Conservation (phyloP, 2,797 vertebrate species). For the Gorsachius magnificus region DNA sequence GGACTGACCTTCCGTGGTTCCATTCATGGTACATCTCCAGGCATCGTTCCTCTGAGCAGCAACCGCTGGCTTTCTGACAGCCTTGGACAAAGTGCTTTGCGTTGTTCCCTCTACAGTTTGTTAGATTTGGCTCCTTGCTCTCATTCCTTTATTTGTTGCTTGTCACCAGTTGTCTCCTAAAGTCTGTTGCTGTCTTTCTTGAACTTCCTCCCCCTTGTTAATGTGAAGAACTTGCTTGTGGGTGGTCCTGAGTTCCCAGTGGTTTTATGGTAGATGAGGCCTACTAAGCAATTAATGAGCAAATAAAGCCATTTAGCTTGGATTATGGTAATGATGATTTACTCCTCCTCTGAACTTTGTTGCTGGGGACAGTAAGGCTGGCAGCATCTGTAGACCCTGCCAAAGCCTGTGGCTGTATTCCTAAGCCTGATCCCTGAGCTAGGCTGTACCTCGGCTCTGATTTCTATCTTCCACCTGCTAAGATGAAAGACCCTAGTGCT, state of each 20-base stretch:
- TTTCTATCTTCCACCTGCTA: background rate
- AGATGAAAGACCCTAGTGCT: background rate
- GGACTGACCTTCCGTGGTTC: background rate
- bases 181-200: background rate
- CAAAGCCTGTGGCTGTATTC: background rate
- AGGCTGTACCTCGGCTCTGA: background rate
- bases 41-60: background rate
- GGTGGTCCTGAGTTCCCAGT: background rate
- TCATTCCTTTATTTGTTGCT: background rate
- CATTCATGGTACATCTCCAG: background rate
- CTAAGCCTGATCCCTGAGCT: background rate
- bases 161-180: background rate
- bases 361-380: background rate
- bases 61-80: rapidly evolving
- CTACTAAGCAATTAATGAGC: background rate
- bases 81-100: background rate
- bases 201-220: background rate
- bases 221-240: background rate
- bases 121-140: background rate
- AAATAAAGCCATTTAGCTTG: background rate
- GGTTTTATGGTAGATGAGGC: background rate
- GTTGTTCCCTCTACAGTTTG: background rate
- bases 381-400: background rate
- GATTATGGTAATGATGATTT: background rate
- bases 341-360: background rate